Percentiles rank a stretch among this genome's conserved stretches.
Conservation (phyloP, 2,797 vertebrate species). For the Notoglanidium macrostoma region DNA sequence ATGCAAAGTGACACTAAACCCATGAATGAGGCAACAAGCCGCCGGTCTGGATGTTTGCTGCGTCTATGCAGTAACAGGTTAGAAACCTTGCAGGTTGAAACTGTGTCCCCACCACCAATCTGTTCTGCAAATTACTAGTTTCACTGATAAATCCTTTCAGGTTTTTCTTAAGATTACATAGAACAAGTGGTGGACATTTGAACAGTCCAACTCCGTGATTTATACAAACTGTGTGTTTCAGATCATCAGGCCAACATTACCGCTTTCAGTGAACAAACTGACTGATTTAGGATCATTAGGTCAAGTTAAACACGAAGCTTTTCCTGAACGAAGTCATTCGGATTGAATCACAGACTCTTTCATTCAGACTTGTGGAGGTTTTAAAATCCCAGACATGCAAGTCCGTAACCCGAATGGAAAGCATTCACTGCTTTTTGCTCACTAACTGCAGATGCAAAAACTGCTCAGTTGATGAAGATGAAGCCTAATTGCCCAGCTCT, state of each 20-base stretch:
- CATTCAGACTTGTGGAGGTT: not conserved
- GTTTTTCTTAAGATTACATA: not conserved
- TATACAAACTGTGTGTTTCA: not conserved
- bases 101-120: not conserved
- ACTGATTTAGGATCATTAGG: not conserved
- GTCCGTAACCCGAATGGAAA: too few relatives aligned
- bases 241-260: not conserved
- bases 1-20: not conserved
- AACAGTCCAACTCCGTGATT: not conserved
- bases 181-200: not conserved
- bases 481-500: not conserved
- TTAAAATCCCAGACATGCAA: not conserved
- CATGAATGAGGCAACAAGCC: not conserved
- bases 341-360: not conserved
- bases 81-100: not conserved
- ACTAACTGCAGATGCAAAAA: not conserved
- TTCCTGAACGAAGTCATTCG: not conserved
- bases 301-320: not conserved
- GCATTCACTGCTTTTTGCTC: too few relatives aligned
- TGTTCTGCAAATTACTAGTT: not conserved
- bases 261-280: not conserved
- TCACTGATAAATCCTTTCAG: not conserved
- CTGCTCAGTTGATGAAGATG: not conserved
- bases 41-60: not conserved
- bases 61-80: not conserved